Evolutionary conservation across 2,888 invertebrate species (phyloP), one percentile per base, ranked within the genome.

Genomic region (Parnassius orleans): DNA sequence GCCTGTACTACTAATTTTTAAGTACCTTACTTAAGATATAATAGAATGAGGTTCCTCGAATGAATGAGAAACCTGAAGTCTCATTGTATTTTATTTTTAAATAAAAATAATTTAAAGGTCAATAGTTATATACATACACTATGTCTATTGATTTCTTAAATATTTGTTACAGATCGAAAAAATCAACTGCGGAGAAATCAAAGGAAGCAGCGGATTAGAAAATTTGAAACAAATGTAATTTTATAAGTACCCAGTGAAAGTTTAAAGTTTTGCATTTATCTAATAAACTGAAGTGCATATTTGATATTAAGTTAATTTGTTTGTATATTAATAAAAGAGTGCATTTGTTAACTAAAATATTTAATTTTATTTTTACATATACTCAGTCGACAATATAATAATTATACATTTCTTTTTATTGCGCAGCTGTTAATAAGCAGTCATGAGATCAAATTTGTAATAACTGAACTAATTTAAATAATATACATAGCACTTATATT

Each of bases 151-250:
- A n/a, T 14, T 50, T 50, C 15, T 50, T n/a, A 50, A 14, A 9
- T 50, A 50, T n/a, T 71, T 71, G 53, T 84, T 83, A 48, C 81
- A 88, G 88, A 61, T 76, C 85, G 10, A 84, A 73, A 69, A 83
- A 79, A 75, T 67, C 71, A 63, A 69, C 77, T 11, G 69, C 72
- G 70, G 82, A 83, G 71, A 83, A 80, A 78, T 75, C 53, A 77
- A 78, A 77, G 66, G 73, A 77, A 71, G 75, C 69, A 66, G 77
- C 79, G 62, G 75, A 75, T 58, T 77, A 77, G 69, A 72, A 64
- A 72, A 71, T 72, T 72, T 3, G 9, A 44, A 52, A 48, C 41
- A 53, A 43, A 12, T 14, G 42, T 54, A 53, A 42, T 61, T 53
- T 48, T 51, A 52, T 63, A 63, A 59, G 63, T 51, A 55, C 46